Conservation (phyloP, 2,888 invertebrate genomes). For the Hirtodrosophila trivittata region DNA sequence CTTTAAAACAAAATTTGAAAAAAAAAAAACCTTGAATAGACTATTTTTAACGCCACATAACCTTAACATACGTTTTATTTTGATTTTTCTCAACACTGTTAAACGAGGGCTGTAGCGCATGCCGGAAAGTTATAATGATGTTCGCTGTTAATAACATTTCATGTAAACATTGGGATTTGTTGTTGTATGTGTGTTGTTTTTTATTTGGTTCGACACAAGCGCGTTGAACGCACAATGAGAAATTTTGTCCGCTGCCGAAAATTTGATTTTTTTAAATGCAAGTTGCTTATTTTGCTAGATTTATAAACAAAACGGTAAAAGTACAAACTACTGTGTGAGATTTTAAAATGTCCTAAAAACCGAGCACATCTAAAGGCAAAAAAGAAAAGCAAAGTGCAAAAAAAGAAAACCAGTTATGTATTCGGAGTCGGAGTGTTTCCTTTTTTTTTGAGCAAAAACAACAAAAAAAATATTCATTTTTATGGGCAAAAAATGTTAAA, state of each 20-base stretch:
- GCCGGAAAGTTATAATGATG: neutral
- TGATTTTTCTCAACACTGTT: neutral
- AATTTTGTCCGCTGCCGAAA: constrained; percentile 22
- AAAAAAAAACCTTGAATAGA: too few species aligned
- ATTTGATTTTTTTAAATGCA: constrained; percentile 23
- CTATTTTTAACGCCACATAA: too few species aligned
- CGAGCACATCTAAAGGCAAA: constrained; percentile 5
- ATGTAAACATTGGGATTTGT: neutral
- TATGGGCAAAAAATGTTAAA: constrained; percentile 64
- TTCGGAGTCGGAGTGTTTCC: constrained; percentile 57
- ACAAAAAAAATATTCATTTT: constrained; percentile 39
- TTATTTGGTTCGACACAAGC: constrained; percentile 24
- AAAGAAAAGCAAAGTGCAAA: constrained; percentile 44
- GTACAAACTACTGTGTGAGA: constrained; percentile 8
- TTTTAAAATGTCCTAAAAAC: constrained; percentile 10
- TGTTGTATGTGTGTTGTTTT: constrained; percentile 6
- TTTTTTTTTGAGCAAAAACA: constrained; percentile 57
- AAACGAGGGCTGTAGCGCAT: neutral
- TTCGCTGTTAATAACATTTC: neutral
- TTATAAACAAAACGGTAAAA: constrained; percentile 33
- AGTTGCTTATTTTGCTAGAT: constrained; percentile 23
- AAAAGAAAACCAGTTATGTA: constrained; percentile 68
- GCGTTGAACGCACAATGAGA: constrained; percentile 55
- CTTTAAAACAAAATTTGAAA: too few species aligned
- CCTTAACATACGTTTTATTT: neutral